These are phyloP conservation scores for Amblyraja radiata DNA, from an alignment of 2,797 vertebrate species.

Conservation along the genomic window DNA sequence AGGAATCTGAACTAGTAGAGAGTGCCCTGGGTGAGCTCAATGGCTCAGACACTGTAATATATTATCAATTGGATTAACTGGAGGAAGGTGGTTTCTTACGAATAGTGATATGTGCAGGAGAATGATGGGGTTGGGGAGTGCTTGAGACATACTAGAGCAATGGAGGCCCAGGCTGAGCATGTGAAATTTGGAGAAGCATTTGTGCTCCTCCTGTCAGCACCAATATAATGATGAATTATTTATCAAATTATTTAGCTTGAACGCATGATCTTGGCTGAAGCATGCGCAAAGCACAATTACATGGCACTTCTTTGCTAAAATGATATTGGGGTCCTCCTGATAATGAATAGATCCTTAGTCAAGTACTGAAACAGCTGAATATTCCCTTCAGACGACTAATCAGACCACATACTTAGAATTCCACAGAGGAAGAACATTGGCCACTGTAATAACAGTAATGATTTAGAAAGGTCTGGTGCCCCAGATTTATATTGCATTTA, in stretches of 20 bases:
- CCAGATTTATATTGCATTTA: neutral
- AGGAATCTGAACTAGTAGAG: neutral
- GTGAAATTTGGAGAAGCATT: neutral
- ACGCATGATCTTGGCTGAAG: neutral
- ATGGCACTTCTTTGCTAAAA: neutral
- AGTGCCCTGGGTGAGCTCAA: neutral
- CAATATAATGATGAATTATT: neutral
- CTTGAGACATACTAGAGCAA: neutral
- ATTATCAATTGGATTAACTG: neutral
- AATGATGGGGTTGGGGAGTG: neutral
- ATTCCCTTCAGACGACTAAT: neutral
- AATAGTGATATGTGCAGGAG: neutral
- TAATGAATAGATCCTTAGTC: neutral
- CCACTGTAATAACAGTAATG: neutral
- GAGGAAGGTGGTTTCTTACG: neutral
- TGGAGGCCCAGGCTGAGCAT: neutral
- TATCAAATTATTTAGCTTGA: neutral
- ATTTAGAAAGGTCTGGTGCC: neutral
- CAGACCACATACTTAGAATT: neutral
- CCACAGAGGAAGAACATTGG: neutral
- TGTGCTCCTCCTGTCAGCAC: neutral
- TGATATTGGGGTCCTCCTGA: neutral
- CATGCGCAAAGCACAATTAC: neutral
- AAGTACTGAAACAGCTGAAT: neutral
- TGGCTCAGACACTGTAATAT: neutral